Base-by-base conservation (phyloP, 2,797 vertebrate genomes). In the Eulemur albifrons region DNA sequence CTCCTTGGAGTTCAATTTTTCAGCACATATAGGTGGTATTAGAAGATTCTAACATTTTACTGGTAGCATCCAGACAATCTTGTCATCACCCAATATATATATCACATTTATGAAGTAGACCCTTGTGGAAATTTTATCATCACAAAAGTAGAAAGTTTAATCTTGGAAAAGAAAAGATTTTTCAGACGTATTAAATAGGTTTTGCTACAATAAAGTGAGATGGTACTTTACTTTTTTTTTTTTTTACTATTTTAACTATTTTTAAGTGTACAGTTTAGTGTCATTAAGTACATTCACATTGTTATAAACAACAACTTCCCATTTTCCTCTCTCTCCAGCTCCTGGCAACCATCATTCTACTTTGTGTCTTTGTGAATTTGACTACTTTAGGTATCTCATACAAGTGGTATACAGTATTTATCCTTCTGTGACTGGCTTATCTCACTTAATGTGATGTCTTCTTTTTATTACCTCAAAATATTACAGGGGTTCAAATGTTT, bases 171-270 rank as follows among this genome's bases (percentile, higher is more conserved):
- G 35, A 69, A 76, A 45, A 84, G 11, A 1, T 25, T 86, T 90
- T 91, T 89, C 67, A 76, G 61, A 27, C 93, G 7, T 43, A 17
- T 72, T n/a, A 23, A 95, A 43, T 85, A 82, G 25, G 40, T 87
- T 96, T 97, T 97, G 87, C 88, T 88, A 38, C 52, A n/a, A 32
- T 63, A 92, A 95, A 73, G 70, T 70, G 95, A 97, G 88, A 35
- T 86, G 97, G 92, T 93, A 3, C n/a, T 91, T 97, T 80, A 40
- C 17, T 65, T 65, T n/a, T 8, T 63, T 63, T 7, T 59, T 59
- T 30, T 65, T 18, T n/a, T n/a, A 65, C 17, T 10, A 67, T 67
- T 67, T 67, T 67, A 20, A 67, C 17, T 17, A 67, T 20, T n/a
- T 67, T 35, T 67, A 35, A 67, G 63, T 18, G 5, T 67, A 18